Evolutionary conservation across 2,797 vertebrate genomes (phyloP).

Genomic region (Acrossocheilus wenchowensis): DNA sequence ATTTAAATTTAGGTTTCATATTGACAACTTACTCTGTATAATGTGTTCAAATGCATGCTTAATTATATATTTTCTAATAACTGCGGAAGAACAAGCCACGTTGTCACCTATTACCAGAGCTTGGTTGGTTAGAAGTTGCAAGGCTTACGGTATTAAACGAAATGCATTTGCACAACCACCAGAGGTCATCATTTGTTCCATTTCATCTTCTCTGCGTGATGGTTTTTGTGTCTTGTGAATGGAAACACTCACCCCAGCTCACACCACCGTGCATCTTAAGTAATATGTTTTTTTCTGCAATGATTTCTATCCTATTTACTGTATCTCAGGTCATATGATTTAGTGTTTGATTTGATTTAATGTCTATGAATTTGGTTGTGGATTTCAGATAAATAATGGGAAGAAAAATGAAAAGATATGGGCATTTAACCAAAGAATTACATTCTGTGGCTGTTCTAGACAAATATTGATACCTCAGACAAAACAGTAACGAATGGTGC

Average conservation of each 20-base stretch:
- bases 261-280: too few species aligned
- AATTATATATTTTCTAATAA: background rate
- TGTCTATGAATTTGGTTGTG: background rate
- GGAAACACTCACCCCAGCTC: background rate
- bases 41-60: background rate
- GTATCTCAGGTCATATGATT: background rate
- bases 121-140: background rate
- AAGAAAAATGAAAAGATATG: background rate
- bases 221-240: background rate
- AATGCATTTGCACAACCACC: background rate
- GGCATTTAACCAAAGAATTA: background rate
- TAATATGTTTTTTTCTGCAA: background rate
- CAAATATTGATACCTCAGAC: background rate
- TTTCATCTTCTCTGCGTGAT: background rate
- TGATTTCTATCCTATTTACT: background rate
- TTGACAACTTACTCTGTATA: background rate
- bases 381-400: background rate
- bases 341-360: background rate
- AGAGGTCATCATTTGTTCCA: slow-evolving; percentile 21
- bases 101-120: background rate
- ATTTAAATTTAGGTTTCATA: background rate
- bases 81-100: background rate
- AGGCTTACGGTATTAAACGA: background rate
- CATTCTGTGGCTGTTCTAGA: background rate
- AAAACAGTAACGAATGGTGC: too few species aligned